A percentile compares a stretch with the other conserved stretches of the same genome.
Evolutionary conservation across 2,113 vertebrate species (phyloP).

Genomic region (Gorsachius goisagi): DNA sequence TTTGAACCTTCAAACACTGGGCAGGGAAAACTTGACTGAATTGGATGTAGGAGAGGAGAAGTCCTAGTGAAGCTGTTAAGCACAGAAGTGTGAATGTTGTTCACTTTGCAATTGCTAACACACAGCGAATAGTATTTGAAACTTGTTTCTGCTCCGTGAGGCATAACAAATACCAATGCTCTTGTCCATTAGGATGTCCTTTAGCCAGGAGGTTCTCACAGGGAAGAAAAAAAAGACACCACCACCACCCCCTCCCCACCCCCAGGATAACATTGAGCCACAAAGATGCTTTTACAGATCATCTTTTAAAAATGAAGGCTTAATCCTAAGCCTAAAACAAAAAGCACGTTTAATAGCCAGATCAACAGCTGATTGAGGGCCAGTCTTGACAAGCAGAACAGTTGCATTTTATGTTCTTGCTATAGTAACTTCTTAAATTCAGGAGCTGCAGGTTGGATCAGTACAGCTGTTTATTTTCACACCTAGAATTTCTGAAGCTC

Average conservation of each 20-base stretch:
- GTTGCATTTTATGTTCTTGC: neutral
- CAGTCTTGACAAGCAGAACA: neutral
- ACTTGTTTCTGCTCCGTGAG: neutral
- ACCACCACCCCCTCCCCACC: neutral
- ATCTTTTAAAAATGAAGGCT: neutral
- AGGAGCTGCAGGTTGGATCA: neutral
- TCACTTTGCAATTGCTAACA: neutral
- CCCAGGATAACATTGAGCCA: neutral
- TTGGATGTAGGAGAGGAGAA: neutral
- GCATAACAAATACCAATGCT: neutral
- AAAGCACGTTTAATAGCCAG: neutral
- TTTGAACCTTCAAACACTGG: neutral
- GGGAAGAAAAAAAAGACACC: neutral
- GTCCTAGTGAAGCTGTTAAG: neutral
- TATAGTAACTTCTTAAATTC: neutral
- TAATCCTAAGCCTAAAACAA: neutral
- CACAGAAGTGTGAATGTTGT: neutral
- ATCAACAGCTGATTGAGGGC: neutral
- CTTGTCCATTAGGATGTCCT: neutral
- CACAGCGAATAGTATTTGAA: neutral
- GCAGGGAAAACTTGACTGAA: neutral
- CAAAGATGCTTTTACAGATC: neutral
- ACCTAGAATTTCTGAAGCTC: neutral
- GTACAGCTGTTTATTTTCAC: neutral
- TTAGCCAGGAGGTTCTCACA: neutral